Evolutionary conservation across 1,140 invertebrate genomes (phyloP).

Genomic region (Tetramorium simillimum): DNA sequence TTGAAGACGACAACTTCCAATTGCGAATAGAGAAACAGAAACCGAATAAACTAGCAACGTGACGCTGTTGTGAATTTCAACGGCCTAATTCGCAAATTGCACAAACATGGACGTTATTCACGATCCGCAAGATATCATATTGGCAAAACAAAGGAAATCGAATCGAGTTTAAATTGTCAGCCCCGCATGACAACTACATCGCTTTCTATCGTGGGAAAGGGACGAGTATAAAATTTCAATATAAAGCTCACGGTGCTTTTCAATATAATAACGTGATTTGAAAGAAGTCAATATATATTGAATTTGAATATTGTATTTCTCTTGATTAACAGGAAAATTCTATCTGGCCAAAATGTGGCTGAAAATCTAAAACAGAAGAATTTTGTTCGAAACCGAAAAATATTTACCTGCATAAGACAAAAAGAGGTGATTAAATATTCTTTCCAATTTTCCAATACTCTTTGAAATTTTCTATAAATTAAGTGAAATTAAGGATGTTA

Average conservation of each 20-base stretch:
- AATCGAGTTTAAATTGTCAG: constrained; percentile 37
- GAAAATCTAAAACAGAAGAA: constrained; percentile 7
- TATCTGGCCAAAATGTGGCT: background rate
- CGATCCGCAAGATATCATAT: constrained; percentile 21
- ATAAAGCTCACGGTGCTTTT: background rate
- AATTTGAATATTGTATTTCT: constrained; percentile 42
- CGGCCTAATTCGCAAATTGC: constrained; percentile 22
- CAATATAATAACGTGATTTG: background rate
- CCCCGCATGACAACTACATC: background rate
- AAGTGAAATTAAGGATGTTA: background rate
- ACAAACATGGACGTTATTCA: background rate
- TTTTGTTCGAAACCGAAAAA: background rate
- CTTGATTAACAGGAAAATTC: constrained; percentile 36
- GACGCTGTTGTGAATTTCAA: constrained; percentile 28
- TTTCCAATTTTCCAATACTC: background rate
- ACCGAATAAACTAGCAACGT: background rate
- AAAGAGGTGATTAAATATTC: constrained; percentile 13
- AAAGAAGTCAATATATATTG: background rate
- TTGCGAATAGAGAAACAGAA: background rate
- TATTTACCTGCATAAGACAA: background rate
- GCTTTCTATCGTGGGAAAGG: background rate
- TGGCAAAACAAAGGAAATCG: constrained; percentile 25
- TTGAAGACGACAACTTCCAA: background rate
- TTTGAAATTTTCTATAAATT: background rate
- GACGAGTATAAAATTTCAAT: constrained; percentile 33